These are phyloP conservation scores for Squalus acanthias DNA, from an alignment of 2,797 vertebrate species.

Conservation along the genomic window DNA sequence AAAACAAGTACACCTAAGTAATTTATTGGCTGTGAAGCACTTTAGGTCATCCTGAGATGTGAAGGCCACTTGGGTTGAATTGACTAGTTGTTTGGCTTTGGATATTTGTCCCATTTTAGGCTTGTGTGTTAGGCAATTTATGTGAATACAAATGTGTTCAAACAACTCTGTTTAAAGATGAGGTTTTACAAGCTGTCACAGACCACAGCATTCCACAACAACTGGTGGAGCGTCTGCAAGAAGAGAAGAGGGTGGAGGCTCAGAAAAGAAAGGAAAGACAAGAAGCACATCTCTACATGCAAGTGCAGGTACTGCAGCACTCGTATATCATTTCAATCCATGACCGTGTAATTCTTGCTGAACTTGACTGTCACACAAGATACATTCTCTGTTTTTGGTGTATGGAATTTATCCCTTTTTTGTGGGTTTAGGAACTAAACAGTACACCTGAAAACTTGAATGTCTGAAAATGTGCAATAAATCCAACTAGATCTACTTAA, in stretches of 20 bases:
- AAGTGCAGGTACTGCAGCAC: conserved; percentile 72
- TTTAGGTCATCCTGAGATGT: not conserved
- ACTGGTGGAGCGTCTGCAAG: conserved; percentile 90
- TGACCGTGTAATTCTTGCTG: not conserved
- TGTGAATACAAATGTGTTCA: not conserved
- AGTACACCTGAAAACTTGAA: not conserved
- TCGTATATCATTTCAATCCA: not conserved
- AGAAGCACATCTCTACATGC: conserved; percentile 98
- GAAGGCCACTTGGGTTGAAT: not conserved
- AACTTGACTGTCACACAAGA: not conserved
- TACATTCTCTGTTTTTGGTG: not conserved
- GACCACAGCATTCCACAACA: conserved; percentile 97
- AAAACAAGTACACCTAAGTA: not conserved
- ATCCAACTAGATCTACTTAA: not conserved
- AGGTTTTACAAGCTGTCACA: conserved; percentile 88
- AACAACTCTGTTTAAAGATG: conserved; percentile 62
- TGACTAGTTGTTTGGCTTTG: not conserved
- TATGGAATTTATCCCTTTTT: not conserved
- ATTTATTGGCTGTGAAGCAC: not conserved
- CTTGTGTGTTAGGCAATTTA: not conserved
- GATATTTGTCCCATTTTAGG: not conserved
- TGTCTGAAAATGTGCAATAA: not conserved
- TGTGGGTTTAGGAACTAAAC: not conserved
- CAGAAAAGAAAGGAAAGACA: conserved; percentile 97
- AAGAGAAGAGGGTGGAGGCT: conserved; percentile 94